A percentile compares a stretch with the other conserved stretches of the same genome.
These are phyloP conservation scores for Mongoloraphidia duomilia DNA, from an alignment of 2,888 invertebrate genomes.

Conservation along the genomic window DNA sequence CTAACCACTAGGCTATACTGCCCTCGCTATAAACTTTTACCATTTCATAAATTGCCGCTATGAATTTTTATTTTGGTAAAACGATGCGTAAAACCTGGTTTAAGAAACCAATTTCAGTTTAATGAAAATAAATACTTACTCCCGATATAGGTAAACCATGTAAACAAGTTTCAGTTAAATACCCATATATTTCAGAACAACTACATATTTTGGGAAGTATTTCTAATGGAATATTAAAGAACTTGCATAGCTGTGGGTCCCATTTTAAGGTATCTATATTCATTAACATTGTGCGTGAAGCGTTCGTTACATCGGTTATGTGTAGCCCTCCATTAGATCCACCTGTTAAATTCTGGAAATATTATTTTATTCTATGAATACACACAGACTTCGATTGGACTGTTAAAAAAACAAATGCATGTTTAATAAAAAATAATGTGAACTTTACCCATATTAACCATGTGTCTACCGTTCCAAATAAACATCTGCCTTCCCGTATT, in stretches of 20 bases:
- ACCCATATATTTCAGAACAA: constrained; percentile 85
- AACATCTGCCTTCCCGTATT: constrained; percentile 49
- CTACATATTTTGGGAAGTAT: constrained; percentile 82
- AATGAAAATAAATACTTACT: constrained; percentile 36
- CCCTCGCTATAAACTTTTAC: too few species aligned
- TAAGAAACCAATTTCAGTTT: too few species aligned
- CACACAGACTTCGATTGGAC: constrained; percentile 1
- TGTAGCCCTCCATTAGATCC: constrained; percentile 52
- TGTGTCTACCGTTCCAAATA: constrained; percentile 84
- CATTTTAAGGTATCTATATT: constrained; percentile 77
- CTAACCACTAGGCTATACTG: too few species aligned
- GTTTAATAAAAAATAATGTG: constrained; percentile 4
- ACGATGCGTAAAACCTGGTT: too few species aligned
- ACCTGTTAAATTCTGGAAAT: constrained; percentile 52
- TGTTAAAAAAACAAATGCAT: constrained; percentile 5
- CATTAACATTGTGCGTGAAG: constrained; percentile 92
- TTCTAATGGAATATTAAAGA: constrained; percentile 71
- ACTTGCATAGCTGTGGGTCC: constrained; percentile 76
- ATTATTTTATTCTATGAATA: constrained; percentile 1
- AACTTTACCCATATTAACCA: constrained; percentile 83
- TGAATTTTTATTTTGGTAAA: not conserved
- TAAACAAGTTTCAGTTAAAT: constrained; percentile 56
- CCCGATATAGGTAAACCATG: constrained; percentile 76
- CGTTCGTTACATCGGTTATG: constrained; percentile 92
- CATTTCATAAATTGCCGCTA: not conserved